Evolutionary conservation across 35 echinoderm and acorn worm species (phyloP), one percentile per base, ranked within the genome.

Genomic region (Eucidaris tribuloides): DNA sequence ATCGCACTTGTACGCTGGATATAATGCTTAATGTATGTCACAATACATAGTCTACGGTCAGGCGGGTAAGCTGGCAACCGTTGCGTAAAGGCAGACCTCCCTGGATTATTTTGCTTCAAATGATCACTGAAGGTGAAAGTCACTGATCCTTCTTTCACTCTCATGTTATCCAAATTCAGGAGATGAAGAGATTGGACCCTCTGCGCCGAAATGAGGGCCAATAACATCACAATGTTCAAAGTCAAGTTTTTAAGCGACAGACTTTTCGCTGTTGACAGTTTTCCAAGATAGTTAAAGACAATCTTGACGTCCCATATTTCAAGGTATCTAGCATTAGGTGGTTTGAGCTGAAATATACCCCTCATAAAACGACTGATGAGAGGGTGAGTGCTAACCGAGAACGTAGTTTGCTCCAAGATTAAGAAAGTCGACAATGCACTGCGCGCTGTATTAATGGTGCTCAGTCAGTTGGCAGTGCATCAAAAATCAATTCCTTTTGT

Each of bases 281-380:
- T 72, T 76, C 60, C 81, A 4, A 86, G 20, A 71, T 71, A 81
- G 31, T 81, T 70, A 2, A 86, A 58, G 0, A 92, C 82, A 71
- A 92, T 81, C 33, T 70, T 79, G 4, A 92, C 83, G 81, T 92
- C 84, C 90, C 90, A 92, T 4, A 86, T 62, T 55, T 64, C 66
- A 23, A 27, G 39, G 50, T 92, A 92, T 78, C 84, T 55, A n/a
- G 84, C 48, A 13, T 5, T 19, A 31, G 81, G 91, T 14, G 85
- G 91, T 58, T 76, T 88, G 5, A 88, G 37, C 41, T 93, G 37
- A 57, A 79, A 93, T 23, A 89, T 80, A n/a, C 85, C 91, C 60
- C 77, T 84, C 22, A 93, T 27, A 41, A 88, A 84, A 42, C 66
- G 25, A 11, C 40, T 62, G 25, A 93, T 52, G 11, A 88, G 56